Conservation (phyloP, 2,113 vertebrate species). For the Leucopsar rothschildi region DNA sequence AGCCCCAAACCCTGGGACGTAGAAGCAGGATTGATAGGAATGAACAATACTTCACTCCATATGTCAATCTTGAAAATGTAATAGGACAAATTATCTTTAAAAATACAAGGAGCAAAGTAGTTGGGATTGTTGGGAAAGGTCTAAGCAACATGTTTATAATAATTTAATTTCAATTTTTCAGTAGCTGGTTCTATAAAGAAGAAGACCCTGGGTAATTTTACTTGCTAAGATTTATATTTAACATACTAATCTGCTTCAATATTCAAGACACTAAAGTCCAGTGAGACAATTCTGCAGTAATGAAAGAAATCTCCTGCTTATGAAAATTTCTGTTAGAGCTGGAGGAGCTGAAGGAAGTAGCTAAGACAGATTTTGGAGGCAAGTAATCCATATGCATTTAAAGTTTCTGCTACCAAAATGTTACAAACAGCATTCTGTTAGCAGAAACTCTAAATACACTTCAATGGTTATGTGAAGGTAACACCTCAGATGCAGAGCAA, state of each 20-base stretch:
- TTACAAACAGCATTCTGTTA: not conserved
- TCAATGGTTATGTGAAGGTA: not conserved
- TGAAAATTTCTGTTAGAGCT: not conserved
- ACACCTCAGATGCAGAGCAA: not conserved
- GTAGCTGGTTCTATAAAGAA: not conserved
- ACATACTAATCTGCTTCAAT: not conserved
- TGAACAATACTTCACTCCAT: not conserved
- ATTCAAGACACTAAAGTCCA: not conserved
- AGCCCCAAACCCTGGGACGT: accelerated
- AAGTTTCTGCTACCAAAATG: not conserved
- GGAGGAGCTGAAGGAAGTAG: not conserved
- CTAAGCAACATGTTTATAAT: not conserved
- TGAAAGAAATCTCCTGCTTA: not conserved
- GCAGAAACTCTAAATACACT: not conserved
- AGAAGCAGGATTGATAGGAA: not conserved
- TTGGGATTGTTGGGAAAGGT: not conserved
- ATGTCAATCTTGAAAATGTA: not conserved
- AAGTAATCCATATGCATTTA: not conserved
- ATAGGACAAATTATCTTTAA: not conserved
- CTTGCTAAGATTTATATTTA: not conserved
- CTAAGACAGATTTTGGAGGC: not conserved
- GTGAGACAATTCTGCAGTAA: not conserved
- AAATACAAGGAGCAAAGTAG: not conserved
- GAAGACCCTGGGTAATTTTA: not conserved
- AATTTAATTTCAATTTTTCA: not conserved